phyloP scores from a whole-genome alignment of 2,797 vertebrate species.

The Danio choprae region DNA sequence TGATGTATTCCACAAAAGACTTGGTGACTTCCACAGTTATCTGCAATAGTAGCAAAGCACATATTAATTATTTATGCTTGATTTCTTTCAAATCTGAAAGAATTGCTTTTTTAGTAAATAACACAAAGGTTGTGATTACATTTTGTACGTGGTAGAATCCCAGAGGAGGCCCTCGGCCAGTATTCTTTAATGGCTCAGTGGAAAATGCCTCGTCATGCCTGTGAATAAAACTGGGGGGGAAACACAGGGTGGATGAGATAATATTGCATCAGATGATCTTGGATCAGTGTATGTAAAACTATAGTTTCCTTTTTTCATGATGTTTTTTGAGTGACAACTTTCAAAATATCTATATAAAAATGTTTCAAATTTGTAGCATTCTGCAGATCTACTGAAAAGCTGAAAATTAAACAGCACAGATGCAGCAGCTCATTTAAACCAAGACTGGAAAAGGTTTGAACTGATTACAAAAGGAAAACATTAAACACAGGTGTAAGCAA shows the following conservation, averaged over 20 bases:
- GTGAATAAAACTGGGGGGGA: conserved; percentile 90
- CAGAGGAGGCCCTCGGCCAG: conserved; percentile 92
- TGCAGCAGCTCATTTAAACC: no score
- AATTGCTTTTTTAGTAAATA: neutral
- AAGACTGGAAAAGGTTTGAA: no score
- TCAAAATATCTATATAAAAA: neutral
- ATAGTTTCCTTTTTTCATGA: no score
- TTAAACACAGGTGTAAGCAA: no score
- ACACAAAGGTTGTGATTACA: conserved; percentile 71
- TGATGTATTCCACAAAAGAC: conserved; percentile 96
- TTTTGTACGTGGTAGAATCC: conserved; percentile 99
- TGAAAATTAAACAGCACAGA: no score
- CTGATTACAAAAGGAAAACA: no score
- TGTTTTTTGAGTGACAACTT: neutral
- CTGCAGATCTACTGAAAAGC: no score
- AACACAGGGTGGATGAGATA: neutral
- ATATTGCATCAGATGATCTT: neutral
- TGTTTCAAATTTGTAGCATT: no score
- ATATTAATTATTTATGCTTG: neutral
- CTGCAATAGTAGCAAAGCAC: conserved; percentile 68
- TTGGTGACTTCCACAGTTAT: conserved; percentile 96
- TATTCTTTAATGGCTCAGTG: conserved; percentile 98
- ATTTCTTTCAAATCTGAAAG: neutral
- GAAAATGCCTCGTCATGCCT: conserved; percentile 98
- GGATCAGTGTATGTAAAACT: neutral